phyloP scores from a whole-genome alignment of 2,888 invertebrate species.

The Cylloceria caligata region DNA sequence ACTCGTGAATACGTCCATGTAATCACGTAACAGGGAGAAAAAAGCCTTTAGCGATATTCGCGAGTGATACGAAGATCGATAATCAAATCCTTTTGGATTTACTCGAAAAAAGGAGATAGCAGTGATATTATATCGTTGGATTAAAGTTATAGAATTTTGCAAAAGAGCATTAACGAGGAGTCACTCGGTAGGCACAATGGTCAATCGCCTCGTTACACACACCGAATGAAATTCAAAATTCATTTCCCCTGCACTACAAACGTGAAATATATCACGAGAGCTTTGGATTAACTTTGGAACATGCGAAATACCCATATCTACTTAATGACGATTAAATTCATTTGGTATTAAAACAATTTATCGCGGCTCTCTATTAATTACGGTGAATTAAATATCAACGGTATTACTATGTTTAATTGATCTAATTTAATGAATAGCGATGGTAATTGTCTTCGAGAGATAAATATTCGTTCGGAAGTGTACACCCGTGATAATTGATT shows the following conservation, averaged over 20 bases:
- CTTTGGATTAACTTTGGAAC: constrained; percentile 22
- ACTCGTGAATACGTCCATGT: constrained; percentile 31
- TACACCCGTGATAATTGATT: background rate
- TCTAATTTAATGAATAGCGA: background rate
- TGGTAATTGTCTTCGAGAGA: background rate
- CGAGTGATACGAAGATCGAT: constrained; percentile 32
- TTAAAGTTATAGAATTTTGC: constrained; percentile 45
- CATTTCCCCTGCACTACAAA: constrained; percentile 16
- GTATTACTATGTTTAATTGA: background rate
- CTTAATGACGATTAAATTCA: constrained; percentile 34
- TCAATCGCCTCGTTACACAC: no score
- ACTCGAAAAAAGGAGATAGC: constrained; percentile 32
- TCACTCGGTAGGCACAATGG: background rate
- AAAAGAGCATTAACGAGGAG: constrained; percentile 39
- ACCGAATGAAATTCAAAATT: constrained; percentile 37
- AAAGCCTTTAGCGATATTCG: background rate
- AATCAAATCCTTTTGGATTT: constrained; percentile 37
- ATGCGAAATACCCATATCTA: background rate
- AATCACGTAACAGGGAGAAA: constrained; percentile 32
- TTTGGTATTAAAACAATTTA: constrained; percentile 20
- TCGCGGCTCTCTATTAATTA: constrained; percentile 1
- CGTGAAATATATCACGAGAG: constrained; percentile 5
- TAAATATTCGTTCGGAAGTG: background rate
- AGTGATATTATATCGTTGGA: constrained; percentile 37
- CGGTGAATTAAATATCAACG: constrained; percentile 7